Conservation (phyloP, 2,113 vertebrate species). For the Oryzias melastigma region DNA sequence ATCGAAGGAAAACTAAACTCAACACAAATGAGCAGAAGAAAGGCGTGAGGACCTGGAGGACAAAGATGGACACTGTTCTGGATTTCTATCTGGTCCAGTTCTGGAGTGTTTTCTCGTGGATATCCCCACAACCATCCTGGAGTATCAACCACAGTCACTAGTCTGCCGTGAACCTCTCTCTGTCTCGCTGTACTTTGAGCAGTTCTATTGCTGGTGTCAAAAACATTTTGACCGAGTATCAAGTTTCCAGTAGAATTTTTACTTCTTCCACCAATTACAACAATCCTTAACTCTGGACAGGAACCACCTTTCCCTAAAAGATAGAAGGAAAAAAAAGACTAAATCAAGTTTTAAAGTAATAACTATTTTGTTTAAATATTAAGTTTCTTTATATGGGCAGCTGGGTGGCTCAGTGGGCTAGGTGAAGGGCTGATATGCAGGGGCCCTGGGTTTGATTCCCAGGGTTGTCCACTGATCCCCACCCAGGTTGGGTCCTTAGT, state of each 20-base stretch:
- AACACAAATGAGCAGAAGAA: conserved; percentile 12
- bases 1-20: neutral
- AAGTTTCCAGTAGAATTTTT: neutral
- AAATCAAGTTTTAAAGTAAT: no score
- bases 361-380: no score
- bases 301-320: fast-evolving
- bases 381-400: no score
- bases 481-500: no score
- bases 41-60: neutral
- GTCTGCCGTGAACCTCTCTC: conserved; percentile 3
- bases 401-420: no score
- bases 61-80: conserved; percentile 21
- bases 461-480: no score
- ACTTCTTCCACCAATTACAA: conserved; percentile 12
- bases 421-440: no score
- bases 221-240: conserved; percentile 17
- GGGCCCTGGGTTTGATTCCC: no score
- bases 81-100: conserved; percentile 28
- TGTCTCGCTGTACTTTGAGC: conserved; percentile 6
- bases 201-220: conserved; percentile 25
- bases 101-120: conserved; percentile 4
- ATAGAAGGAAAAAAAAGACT: fast-evolving
- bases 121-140: conserved; percentile 8
- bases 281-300: conserved; percentile 12
- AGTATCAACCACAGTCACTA: conserved; percentile 19